These are phyloP conservation scores for Glandiceps talaboti DNA, from an alignment of 53 echinoderm and acorn worm genomes.

Conservation along the genomic window DNA sequence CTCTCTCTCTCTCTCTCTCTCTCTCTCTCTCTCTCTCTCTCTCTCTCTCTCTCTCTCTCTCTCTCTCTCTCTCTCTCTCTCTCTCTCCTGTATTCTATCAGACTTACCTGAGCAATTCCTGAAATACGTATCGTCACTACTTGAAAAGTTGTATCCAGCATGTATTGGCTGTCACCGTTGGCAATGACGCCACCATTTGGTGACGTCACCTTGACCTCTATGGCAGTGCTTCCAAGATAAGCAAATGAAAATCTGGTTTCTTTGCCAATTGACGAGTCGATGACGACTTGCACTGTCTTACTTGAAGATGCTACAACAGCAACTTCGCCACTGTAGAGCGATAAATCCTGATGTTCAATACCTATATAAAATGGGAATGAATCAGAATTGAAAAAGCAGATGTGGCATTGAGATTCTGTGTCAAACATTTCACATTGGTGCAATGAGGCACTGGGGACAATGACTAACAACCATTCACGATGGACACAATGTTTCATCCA, in stretches of 20 bases:
- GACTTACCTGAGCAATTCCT: conserved; percentile 23
- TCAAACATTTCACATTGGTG: no score
- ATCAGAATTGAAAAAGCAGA: no score
- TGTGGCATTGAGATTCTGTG: no score
- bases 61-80: no score
- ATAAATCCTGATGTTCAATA: not conserved
- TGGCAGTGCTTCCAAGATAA: not conserved
- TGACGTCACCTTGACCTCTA: conserved; percentile 15
- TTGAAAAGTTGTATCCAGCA: not conserved
- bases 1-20: conserved; percentile 4
- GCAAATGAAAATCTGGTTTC: conserved; percentile 33
- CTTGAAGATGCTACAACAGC: conserved; percentile 1
- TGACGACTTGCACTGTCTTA: conserved; percentile 3
- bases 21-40: conserved; percentile 7
- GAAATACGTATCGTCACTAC: conserved; percentile 13
- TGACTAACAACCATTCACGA: no score
- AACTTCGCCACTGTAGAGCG: conserved; percentile 20
- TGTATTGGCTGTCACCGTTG: conserved; percentile 2
- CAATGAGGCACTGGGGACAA: no score
- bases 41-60: no score
- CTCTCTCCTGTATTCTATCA: no score
- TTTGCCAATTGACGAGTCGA: conserved; percentile 22
- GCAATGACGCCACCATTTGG: conserved; percentile 15
- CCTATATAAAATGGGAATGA: no score
- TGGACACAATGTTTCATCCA: no score